Conservation (phyloP, 92 coral and sea anemone species). For the Pocillopora meandrina region DNA sequence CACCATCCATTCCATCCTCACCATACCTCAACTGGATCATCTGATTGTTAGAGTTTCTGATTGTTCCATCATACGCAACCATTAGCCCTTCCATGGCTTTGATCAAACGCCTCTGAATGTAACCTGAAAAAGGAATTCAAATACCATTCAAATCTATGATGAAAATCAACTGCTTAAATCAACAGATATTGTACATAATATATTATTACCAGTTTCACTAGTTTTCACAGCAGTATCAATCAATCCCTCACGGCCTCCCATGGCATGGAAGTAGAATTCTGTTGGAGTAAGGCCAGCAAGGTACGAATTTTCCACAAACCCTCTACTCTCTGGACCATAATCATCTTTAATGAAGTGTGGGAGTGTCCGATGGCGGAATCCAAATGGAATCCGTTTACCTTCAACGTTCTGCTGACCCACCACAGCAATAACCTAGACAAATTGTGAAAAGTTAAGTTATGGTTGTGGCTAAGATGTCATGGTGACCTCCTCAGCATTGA, state of each 20-base stretch:
- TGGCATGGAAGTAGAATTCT: conserved; percentile 98
- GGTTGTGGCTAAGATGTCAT: too few relatives aligned
- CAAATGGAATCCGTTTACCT: conserved; percentile 99
- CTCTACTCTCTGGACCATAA: conserved; percentile 99
- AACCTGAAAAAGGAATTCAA: conserved; percentile 59
- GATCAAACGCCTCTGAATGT: conserved; percentile 98
- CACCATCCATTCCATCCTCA: conserved; percentile 99
- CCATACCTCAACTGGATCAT: conserved; percentile 97
- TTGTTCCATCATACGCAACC: conserved; percentile 97
- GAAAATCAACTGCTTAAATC: background rate
- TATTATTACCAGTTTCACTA: conserved; percentile 95
- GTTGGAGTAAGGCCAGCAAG: conserved; percentile 99
- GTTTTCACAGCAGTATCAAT: conserved; percentile 99
- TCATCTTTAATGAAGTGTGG: conserved; percentile 99
- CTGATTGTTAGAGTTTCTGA: conserved; percentile 96
- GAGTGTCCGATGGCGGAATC: conserved; percentile 97
- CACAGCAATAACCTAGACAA: conserved; percentile 95
- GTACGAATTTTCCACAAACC: conserved; percentile 99
- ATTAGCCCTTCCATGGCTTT: conserved; percentile 99
- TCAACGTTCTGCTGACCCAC: conserved; percentile 99
- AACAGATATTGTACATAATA: background rate
- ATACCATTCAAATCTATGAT: background rate
- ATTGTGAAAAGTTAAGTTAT: background rate
- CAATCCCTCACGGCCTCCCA: conserved; percentile 99
- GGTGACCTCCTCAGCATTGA: too few relatives aligned